These are phyloP conservation scores for Melipona bicolor DNA, from an alignment of 2,888 invertebrate genomes.

Conservation along the genomic window DNA sequence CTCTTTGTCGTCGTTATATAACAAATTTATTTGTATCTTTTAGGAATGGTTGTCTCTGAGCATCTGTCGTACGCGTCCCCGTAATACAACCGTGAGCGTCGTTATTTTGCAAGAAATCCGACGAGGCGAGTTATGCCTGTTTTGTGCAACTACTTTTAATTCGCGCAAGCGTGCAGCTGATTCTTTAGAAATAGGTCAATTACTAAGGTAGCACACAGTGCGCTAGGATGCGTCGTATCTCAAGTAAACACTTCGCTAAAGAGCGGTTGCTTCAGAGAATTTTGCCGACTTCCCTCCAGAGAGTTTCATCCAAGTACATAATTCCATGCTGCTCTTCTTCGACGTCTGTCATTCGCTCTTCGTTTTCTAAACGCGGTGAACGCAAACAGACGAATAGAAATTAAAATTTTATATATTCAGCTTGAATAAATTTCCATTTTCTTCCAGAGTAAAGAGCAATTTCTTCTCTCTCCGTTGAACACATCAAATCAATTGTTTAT, in stretches of 20 bases:
- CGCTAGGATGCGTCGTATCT: constrained; percentile 27
- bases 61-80: neutral
- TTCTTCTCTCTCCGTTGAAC: neutral
- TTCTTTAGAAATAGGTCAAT: constrained; percentile 67
- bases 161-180: constrained; percentile 63
- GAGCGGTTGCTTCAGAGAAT: constrained; percentile 12
- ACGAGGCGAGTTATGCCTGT: constrained; percentile 18
- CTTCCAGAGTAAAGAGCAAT: neutral
- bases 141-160: constrained; percentile 21
- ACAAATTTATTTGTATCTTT: neutral
- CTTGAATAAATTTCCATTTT: neutral
- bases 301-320: neutral
- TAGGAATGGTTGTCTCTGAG: neutral
- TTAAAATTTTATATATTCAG: neutral
- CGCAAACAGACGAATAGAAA: neutral
- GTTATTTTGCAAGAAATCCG: neutral
- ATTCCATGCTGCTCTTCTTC: neutral
- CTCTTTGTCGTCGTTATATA: no score
- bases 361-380: neutral
- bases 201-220: constrained; percentile 38
- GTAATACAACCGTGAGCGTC: neutral
- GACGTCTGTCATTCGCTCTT: neutral
- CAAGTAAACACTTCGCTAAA: constrained; percentile 20
- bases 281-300: neutral
- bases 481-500: neutral